Percentiles rank a stretch among this genome's conserved stretches.
These are phyloP conservation scores for Mesorhabditis spiculigera DNA, from an alignment of 2,888 invertebrate genomes.

Conservation along the genomic window DNA sequence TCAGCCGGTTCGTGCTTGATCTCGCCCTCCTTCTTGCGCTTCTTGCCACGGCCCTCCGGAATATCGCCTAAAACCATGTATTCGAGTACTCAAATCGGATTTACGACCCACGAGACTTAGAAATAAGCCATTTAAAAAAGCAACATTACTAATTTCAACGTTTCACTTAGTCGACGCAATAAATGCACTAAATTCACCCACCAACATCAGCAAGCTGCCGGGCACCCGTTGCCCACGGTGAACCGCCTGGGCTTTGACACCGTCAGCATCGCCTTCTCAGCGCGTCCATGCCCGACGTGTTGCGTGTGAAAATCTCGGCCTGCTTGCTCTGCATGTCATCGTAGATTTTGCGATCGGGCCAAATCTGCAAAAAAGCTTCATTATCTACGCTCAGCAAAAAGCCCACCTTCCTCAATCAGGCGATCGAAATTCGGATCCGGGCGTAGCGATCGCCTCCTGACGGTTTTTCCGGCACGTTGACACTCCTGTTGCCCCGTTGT, in stretches of 20 bases:
- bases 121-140: too few relatives aligned
- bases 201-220: not conserved
- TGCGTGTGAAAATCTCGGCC: not conserved
- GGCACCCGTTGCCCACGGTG: not conserved
- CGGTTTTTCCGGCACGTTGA: slow-evolving; percentile 85
- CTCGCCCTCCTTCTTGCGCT: too few relatives aligned
- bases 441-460: slow-evolving; percentile 89
- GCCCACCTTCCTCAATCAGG: slow-evolving; percentile 87
- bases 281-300: not conserved
- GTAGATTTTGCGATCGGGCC: slow-evolving; percentile 76
- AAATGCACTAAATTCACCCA: too few relatives aligned
- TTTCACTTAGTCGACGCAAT: too few relatives aligned
- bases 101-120: too few relatives aligned
- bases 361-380: slow-evolving; percentile 29
- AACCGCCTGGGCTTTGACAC: slow-evolving; percentile 5
- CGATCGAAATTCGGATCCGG: slow-evolving; percentile 97
- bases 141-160: too few relatives aligned
- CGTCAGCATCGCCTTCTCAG: not conserved
- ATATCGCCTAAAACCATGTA: too few relatives aligned
- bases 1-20: too few relatives aligned
- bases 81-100: too few relatives aligned
- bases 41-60: too few relatives aligned
- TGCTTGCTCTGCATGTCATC: slow-evolving; percentile 80
- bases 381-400: slow-evolving; percentile 3
- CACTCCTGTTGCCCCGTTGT: slow-evolving; percentile 96